Percentiles rank a stretch among this genome's conserved stretches.
Conservation (phyloP, 2,113 vertebrate species). For the Maccullochella peelii region DNA sequence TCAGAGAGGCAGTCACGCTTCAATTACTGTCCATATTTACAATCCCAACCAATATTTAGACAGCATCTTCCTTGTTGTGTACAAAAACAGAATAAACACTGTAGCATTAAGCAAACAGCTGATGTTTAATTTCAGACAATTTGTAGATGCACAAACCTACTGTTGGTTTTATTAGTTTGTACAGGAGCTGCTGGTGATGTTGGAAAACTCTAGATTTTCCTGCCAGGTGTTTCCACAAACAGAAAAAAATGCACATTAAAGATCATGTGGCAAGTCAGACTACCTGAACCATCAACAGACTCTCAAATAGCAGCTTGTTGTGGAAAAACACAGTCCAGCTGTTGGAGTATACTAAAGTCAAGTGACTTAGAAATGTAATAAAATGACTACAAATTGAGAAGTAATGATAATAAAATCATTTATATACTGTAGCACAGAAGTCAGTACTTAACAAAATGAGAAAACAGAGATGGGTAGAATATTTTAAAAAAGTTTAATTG, state of each 20-base stretch:
- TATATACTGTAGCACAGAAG: too few species aligned
- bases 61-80: not conserved
- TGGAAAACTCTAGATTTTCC: conserved; percentile 4
- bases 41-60: conserved; percentile 45
- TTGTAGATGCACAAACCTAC: not conserved
- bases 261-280: not conserved
- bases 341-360: not conserved
- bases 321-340: not conserved
- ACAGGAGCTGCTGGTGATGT: conserved; percentile 4
- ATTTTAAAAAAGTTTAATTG: not conserved
- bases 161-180: conserved; percentile 5
- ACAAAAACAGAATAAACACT: conserved; percentile 10
- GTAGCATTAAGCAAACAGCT: conserved; percentile 26
- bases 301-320: not conserved
- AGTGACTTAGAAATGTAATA: not conserved
- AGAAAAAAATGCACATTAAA: conserved; percentile 6
- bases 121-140: conserved; percentile 29
- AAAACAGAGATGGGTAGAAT: not conserved
- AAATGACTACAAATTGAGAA: not conserved
- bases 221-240: conserved; percentile 32
- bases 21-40: conserved; percentile 43
- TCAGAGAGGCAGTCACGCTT: conserved; percentile 34
- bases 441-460: not conserved
- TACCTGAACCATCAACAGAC: not conserved
- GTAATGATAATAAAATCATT: not conserved